phyloP scores from a whole-genome alignment of 2,113 vertebrate genomes.

The Mola mola region DNA sequence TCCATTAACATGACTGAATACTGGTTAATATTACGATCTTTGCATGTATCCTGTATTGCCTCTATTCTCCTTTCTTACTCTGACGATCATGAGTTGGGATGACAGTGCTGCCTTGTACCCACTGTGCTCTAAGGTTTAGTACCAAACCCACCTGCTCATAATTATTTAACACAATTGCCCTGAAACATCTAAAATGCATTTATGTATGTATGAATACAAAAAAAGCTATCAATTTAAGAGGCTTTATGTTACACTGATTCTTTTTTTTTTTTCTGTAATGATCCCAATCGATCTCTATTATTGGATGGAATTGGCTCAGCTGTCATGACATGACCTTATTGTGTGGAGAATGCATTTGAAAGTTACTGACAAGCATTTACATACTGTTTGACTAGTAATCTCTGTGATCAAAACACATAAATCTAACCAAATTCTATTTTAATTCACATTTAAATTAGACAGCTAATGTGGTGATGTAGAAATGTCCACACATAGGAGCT shows the following conservation, averaged over 20 bases:
- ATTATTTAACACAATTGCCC: conserved; percentile 53
- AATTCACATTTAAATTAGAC: no score
- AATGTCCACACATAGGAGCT: background rate
- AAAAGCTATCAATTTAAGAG: conserved; percentile 11
- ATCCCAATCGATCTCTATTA: no score
- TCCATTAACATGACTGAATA: conserved; percentile 20
- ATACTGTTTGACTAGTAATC: no score
- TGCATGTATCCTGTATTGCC: conserved; percentile 15
- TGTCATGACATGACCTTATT: no score
- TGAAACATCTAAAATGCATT: conserved; percentile 63
- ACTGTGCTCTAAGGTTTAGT: conserved; percentile 21
- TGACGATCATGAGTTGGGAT: conserved; percentile 29
- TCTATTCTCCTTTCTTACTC: conserved; percentile 7
- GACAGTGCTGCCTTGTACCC: conserved; percentile 29
- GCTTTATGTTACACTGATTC: conserved; percentile 37
- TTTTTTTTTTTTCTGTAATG: no score
- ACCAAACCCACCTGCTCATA: conserved; percentile 56
- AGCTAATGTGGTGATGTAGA: no score
- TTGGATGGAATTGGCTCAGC: no score
- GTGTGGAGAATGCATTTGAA: no score
- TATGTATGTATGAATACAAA: conserved; percentile 40
- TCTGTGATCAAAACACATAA: no score
- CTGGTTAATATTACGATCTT: conserved; percentile 24
- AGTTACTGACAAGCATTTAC: no score
- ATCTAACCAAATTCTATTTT: no score